Evolutionary conservation across 2,113 vertebrate genomes (phyloP).

Genomic region (Sialia sialis): DNA sequence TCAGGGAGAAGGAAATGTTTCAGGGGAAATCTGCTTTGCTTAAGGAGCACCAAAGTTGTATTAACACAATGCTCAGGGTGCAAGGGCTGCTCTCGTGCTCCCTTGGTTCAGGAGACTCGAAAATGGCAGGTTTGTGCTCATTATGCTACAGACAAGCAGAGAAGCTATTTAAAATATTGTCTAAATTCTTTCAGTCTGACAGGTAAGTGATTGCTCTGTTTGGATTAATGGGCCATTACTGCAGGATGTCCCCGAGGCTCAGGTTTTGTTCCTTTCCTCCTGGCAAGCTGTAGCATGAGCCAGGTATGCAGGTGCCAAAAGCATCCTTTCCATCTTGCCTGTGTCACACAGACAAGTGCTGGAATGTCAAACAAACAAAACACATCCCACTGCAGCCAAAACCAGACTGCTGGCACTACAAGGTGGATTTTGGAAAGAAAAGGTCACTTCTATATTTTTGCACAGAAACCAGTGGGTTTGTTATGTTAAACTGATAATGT

Average conservation of each 20-base stretch:
- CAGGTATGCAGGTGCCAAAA: background rate
- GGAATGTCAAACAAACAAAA: background rate
- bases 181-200: background rate
- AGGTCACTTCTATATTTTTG: background rate
- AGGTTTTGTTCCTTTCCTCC: background rate
- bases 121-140: background rate
- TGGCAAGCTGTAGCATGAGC: background rate
- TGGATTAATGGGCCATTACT: background rate
- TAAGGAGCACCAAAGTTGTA: background rate
- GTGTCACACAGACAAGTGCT: background rate
- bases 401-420: background rate
- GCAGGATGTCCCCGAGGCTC: conserved; percentile 3
- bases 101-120: background rate
- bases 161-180: background rate
- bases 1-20: background rate
- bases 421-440: background rate
- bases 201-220: background rate
- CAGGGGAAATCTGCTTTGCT: background rate
- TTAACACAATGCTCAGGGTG: background rate
- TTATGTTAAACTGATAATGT: background rate
- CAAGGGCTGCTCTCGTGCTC: background rate
- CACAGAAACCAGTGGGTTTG: background rate
- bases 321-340: background rate
- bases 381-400: background rate
- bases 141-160: background rate